A percentile compares a stretch with the other conserved stretches of the same genome.
These are phyloP conservation scores for Orchesellides sinensis DNA, from an alignment of 2,888 invertebrate genomes.

Conservation along the genomic window DNA sequence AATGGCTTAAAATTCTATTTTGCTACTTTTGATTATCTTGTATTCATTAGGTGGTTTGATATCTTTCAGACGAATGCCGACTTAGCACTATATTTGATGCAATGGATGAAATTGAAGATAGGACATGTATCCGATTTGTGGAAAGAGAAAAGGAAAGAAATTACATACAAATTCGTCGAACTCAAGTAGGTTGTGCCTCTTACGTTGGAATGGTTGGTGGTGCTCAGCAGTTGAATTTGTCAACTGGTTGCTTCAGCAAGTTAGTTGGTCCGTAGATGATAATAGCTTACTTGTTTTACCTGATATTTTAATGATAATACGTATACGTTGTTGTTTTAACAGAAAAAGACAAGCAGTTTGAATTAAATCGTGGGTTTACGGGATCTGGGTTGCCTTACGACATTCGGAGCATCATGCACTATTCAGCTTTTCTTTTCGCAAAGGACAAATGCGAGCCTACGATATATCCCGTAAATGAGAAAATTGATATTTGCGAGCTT, in stretches of 20 bases:
- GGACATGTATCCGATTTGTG: slow-evolving; percentile 63
- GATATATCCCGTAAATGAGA: slow-evolving; percentile 30
- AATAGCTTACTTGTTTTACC: no score
- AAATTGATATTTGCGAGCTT: slow-evolving; percentile 32
- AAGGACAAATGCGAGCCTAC: slow-evolving; percentile 42
- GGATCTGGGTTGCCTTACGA: slow-evolving; percentile 47
- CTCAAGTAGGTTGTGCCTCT: slow-evolving; percentile 50
- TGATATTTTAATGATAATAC: no score
- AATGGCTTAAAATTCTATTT: not conserved
- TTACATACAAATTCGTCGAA: slow-evolving; percentile 33
- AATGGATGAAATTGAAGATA: slow-evolving; percentile 57
- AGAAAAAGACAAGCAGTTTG: slow-evolving; percentile 37
- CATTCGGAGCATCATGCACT: slow-evolving; percentile 55
- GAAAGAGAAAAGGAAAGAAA: slow-evolving; percentile 30
- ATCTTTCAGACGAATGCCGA: slow-evolving; percentile 36
- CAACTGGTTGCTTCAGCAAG: slow-evolving; percentile 42
- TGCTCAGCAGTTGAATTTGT: slow-evolving; percentile 49
- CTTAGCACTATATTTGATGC: slow-evolving; percentile 37
- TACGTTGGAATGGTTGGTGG: slow-evolving; percentile 57
- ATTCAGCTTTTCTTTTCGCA: slow-evolving; percentile 52
- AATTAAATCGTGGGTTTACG: slow-evolving; percentile 14
- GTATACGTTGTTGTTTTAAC: no score
- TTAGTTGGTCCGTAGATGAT: slow-evolving; percentile 31
- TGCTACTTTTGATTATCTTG: not conserved
- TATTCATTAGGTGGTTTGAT: not conserved